Percentiles rank a stretch among this genome's conserved stretches.
phyloP scores from a whole-genome alignment of 2,797 vertebrate species.

The Ctenopoma kingsleyae region DNA sequence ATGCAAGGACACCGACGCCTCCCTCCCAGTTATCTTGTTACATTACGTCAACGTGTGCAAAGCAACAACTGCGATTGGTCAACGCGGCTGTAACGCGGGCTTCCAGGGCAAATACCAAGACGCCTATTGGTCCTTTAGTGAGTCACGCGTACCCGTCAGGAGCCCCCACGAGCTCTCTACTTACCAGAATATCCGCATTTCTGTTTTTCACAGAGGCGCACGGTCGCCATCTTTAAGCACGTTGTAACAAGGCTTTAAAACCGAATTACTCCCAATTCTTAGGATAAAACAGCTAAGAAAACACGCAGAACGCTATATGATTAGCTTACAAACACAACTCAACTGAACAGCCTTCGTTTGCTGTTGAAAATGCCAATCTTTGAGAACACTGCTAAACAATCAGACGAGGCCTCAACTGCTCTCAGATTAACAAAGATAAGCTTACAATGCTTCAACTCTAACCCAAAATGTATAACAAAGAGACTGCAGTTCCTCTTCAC shows the following conservation, averaged over 20 bases:
- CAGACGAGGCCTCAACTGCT: constrained; percentile 32
- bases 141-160: constrained; percentile 68
- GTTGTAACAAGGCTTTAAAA: background rate
- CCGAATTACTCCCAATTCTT: fast-evolving
- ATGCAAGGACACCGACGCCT: constrained; percentile 6
- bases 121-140: constrained; percentile 72
- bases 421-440: background rate
- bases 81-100: constrained; percentile 71
- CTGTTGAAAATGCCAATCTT: background rate
- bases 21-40: constrained; percentile 51
- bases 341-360: fast-evolving
- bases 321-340: background rate
- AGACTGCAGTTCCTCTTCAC: fast-evolving
- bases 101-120: constrained; percentile 48
- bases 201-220: constrained; percentile 19
- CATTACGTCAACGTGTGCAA: constrained; percentile 79
- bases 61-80: constrained; percentile 69
- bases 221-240: constrained; percentile 78
- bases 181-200: constrained; percentile 70
- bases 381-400: background rate
- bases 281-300: fast-evolving
- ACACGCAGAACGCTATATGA: fast-evolving
- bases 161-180: constrained; percentile 42
- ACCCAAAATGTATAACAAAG: fast-evolving
- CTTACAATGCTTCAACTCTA: background rate